Conservation (phyloP, 2,888 invertebrate species). For the Onthophagus sagittarius region DNA sequence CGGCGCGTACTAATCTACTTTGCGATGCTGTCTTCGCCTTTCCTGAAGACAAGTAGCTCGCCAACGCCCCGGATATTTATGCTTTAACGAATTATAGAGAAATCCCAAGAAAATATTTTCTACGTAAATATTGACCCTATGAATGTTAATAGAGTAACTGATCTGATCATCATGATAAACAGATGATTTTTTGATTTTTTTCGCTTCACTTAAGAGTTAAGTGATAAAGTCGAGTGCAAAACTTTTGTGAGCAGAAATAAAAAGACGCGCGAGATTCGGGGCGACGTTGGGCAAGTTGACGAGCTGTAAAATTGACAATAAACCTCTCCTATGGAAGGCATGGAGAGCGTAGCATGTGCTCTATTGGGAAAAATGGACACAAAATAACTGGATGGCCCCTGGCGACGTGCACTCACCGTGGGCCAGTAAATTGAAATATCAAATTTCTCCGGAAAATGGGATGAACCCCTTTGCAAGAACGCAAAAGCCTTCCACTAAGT, state of each 20-base stretch:
- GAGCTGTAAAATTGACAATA: slow-evolving; percentile 12
- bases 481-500: neutral
- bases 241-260: neutral
- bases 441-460: neutral
- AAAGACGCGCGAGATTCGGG: neutral
- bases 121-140: neutral
- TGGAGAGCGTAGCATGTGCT: neutral
- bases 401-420: neutral
- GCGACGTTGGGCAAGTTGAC: slow-evolving; percentile 4
- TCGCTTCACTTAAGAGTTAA: neutral
- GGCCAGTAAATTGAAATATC: neutral
- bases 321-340: neutral
- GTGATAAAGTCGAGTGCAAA: neutral
- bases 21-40: neutral
- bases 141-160: neutral
- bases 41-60: neutral
- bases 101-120: neutral
- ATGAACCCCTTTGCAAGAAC: neutral
- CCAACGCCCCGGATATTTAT: neutral
- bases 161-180: no score
- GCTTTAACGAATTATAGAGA: neutral
- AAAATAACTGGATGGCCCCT: neutral
- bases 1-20: neutral
- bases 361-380: neutral
- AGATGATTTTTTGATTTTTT: no score